Conservation (phyloP, 2,797 vertebrate genomes). For the Pogonophryne albipinna region DNA sequence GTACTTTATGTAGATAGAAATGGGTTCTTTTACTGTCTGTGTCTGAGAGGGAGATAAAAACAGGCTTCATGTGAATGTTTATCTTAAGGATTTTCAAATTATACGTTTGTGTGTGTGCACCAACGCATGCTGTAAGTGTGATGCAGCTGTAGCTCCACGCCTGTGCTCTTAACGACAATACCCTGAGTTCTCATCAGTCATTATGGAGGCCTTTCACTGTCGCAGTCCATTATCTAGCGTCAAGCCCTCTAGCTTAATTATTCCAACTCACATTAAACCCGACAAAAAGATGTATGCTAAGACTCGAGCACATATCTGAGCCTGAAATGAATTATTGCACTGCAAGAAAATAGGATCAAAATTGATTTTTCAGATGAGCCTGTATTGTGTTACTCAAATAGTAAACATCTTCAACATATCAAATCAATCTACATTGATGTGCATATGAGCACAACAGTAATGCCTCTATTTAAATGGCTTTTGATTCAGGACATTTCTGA, state of each 20-base stretch:
- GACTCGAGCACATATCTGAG: not conserved
- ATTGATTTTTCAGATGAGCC: slow-evolving; percentile 14
- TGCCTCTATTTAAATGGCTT: not conserved
- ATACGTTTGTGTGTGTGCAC: slow-evolving; percentile 22
- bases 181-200: slow-evolving; percentile 54
- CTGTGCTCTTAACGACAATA: slow-evolving; percentile 45
- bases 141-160: slow-evolving; percentile 26
- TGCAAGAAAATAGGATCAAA: slow-evolving; percentile 51
- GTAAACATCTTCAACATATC: not conserved
- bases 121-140: slow-evolving; percentile 28
- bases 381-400: slow-evolving; percentile 18
- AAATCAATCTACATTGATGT: not conserved
- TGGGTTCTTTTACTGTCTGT: slow-evolving; percentile 1
- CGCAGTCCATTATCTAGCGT: slow-evolving; percentile 61
- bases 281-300: slow-evolving; percentile 42
- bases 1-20: slow-evolving; percentile 28
- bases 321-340: slow-evolving; percentile 15
- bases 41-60: slow-evolving; percentile 28
- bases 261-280: slow-evolving; percentile 42
- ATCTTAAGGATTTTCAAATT: slow-evolving; percentile 27
- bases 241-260: slow-evolving; percentile 49
- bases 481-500: slow-evolving; percentile 31
- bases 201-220: slow-evolving; percentile 56
- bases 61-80: slow-evolving; percentile 30
- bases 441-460: not conserved